A percentile compares a stretch with the other conserved stretches of the same genome.
phyloP scores from a whole-genome alignment of 30 jellyfish, hydroid and myxozoan species.

The Aurelia aurita complex sp. Pacific region DNA sequence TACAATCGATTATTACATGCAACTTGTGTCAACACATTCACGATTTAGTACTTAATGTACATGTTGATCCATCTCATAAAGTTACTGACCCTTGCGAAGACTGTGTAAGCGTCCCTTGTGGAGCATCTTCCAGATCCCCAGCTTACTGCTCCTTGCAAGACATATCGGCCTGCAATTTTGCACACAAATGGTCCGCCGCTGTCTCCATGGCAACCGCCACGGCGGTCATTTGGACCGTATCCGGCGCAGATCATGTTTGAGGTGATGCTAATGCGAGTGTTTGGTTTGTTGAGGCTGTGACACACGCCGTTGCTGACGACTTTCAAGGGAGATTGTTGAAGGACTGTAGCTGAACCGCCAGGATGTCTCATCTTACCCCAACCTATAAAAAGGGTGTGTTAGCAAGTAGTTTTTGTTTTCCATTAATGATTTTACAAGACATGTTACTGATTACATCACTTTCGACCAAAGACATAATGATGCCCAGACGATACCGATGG shows the following conservation, averaged over 20 bases:
- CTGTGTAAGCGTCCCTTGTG: conserved; percentile 78
- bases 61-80: conserved; percentile 41
- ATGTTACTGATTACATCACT: no score
- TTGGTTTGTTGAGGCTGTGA: conserved; percentile 47
- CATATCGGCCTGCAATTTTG: conserved; percentile 64
- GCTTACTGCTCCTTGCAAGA: conserved; percentile 89
- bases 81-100: conserved; percentile 68
- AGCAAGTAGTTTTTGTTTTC: no score
- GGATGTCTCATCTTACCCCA: conserved; percentile 81
- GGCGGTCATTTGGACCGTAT: conserved; percentile 69
- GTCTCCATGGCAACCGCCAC: conserved; percentile 96
- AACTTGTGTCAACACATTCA: not conserved
- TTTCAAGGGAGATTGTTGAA: conserved; percentile 65
- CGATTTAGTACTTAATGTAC: conserved; percentile 30
- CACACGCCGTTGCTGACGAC: conserved; percentile 50
- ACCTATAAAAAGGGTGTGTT: not conserved
- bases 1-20: no score
- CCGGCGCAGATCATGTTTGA: conserved; percentile 87
- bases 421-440: no score
- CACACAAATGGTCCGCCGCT: conserved; percentile 96
- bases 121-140: conserved; percentile 89
- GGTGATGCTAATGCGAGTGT: conserved; percentile 47
- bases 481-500: no score
- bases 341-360: conserved; percentile 33
- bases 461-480: no score